Conservation (phyloP, 2,888 invertebrate species). For the Eupsilia transversa region DNA sequence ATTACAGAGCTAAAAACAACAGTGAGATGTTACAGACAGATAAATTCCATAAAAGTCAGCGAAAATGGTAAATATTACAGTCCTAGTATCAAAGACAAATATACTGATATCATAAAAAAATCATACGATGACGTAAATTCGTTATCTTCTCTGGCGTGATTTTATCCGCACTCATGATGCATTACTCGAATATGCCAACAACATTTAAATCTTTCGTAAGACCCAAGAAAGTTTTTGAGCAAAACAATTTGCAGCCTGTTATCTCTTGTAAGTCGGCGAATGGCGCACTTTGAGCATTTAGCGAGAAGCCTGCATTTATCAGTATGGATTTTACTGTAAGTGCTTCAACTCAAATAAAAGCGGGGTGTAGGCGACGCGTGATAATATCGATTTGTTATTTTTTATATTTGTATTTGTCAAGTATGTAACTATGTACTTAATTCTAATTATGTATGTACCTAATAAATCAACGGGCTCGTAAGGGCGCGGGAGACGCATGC, state of each 20-base stretch:
- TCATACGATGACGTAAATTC: constrained; percentile 16
- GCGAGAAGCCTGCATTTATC: constrained; percentile 59
- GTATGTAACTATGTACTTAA: no score
- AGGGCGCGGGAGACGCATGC: no score
- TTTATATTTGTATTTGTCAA: no score
- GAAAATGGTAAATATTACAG: constrained; percentile 2
- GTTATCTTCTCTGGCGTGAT: constrained; percentile 38
- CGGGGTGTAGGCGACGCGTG: no score
- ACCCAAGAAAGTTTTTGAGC: constrained; percentile 43
- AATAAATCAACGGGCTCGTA: no score
- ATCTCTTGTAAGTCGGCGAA: constrained; percentile 33
- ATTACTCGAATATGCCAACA: constrained; percentile 36
- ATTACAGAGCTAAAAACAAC: neutral
- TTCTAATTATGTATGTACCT: no score
- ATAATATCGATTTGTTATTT: no score
- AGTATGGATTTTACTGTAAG: constrained; percentile 58
- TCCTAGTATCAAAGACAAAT: constrained; percentile 26
- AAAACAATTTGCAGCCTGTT: constrained; percentile 51
- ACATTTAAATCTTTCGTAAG: constrained; percentile 33
- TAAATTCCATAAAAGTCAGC: neutral
- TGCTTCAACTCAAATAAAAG: constrained; percentile 64
- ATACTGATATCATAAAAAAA: constrained; percentile 18
- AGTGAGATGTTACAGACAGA: neutral
- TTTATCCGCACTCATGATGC: constrained; percentile 37
- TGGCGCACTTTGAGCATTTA: constrained; percentile 56